Base-by-base conservation (phyloP, 1,140 invertebrate genomes). In the Pectinophora gossypiella region DNA sequence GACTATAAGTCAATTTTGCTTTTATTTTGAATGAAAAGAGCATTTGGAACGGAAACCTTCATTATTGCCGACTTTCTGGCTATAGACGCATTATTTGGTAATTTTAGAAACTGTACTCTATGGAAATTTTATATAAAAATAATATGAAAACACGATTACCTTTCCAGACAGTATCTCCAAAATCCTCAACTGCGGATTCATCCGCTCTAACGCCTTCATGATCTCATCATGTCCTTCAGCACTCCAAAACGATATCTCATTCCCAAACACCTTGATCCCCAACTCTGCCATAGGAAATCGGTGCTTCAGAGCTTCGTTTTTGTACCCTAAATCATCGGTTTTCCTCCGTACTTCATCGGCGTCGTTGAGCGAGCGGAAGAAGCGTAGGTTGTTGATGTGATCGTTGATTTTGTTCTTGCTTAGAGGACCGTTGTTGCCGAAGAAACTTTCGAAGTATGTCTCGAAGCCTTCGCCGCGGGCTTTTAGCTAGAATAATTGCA, bases 381-480 rank as follows among this genome's bases (percentile, higher is more conserved):
- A 83, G 12, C 91, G 78, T 0, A 92, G 46, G 19, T 90, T 85
- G 15, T 76, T 80, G 0, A 93, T 75, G 63, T 91, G 90, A 54
- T 91, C 87, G 12, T 89, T 88, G 10, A 93, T 71, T 64, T 91
- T 90, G 40, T 92, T 89, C 19, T 90, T 90, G 57, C 90, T 93
- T 1, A 94, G 89, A 0, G 91, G 90, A 3, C 94, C 94, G 54
- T 92, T 90, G 0, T 92, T 91, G 0, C 94, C 94, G 68, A 98
- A 96, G 19, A 95, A 87, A 21, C 90, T 91, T 78, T 97, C 95
- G 15, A 95, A 90, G 68, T 96, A 93, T 57, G 91, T 90, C 75
- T 98, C 96, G 46, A 98, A 91, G 19, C 96, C 96, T 83, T 98
- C 95, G 6, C 93, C 88, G 23, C 96, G 90, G 12, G 93, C 91